Conservation (phyloP, 2,888 invertebrate genomes). For the Phrixothrix hirtus region DNA sequence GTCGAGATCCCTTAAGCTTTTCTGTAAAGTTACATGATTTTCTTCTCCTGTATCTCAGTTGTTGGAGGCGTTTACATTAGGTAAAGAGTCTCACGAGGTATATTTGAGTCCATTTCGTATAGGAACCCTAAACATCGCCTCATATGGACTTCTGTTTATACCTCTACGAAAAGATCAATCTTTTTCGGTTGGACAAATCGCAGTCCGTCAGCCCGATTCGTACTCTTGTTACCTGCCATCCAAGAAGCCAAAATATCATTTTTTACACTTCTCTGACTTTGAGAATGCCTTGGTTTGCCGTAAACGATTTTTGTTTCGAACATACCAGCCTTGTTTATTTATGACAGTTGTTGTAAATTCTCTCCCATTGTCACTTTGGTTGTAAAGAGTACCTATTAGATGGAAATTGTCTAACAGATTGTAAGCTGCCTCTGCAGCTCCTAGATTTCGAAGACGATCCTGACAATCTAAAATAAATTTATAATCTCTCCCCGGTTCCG, state of each 20-base stretch:
- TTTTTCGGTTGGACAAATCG: conserved; percentile 28
- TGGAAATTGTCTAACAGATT: conserved; percentile 34
- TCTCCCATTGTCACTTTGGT: conserved; percentile 38
- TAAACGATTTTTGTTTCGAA: conserved; percentile 38
- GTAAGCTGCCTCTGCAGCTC: conserved; percentile 40
- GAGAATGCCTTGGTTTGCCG: too few relatives aligned
- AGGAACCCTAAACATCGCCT: conserved; percentile 33
- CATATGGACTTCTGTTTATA: conserved; percentile 30
- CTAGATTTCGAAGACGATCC: conserved; percentile 44
- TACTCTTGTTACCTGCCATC: conserved; percentile 35
- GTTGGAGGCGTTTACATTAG: not conserved
- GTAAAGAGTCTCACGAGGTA: too few relatives aligned
- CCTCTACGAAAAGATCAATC: conserved; percentile 33
- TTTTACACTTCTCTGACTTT: conserved; percentile 23
- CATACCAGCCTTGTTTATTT: conserved; percentile 34
- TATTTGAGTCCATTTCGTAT: conserved; percentile 20
- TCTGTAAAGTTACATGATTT: not conserved
- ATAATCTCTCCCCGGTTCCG: conserved; percentile 37
- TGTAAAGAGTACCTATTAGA: conserved; percentile 26
- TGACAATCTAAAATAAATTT: conserved; percentile 50
- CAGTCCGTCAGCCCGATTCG: conserved; percentile 38
- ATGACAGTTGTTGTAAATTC: conserved; percentile 39
- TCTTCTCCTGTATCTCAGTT: not conserved
- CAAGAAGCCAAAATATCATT: conserved; percentile 40
- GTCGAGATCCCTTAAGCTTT: not conserved